These are phyloP conservation scores for Papilio helenus DNA, from an alignment of 1,140 invertebrate species.

Conservation along the genomic window DNA sequence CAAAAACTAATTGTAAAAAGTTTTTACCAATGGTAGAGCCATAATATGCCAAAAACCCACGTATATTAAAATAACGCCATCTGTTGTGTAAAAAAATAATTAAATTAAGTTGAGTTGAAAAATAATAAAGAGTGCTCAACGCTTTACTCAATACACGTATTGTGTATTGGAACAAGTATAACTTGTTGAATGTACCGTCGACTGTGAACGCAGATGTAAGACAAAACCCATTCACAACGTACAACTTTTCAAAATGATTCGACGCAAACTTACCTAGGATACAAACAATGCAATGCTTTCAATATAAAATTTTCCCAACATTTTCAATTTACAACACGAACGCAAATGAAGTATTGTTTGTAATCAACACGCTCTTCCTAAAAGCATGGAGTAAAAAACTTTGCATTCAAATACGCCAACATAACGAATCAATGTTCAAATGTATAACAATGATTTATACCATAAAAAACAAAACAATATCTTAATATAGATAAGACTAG, in stretches of 20 bases:
- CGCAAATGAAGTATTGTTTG: constrained; percentile 33
- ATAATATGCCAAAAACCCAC: not conserved
- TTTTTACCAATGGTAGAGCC: not conserved
- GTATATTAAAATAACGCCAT: not conserved
- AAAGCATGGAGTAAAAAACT: constrained; percentile 30
- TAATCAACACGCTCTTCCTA: constrained; percentile 19
- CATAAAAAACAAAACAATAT: no score
- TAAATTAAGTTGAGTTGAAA: not conserved
- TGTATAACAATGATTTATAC: not conserved
- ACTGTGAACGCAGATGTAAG: not conserved
- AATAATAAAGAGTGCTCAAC: not conserved
- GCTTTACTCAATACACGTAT: constrained; percentile 8
- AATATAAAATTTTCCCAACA: constrained; percentile 28
- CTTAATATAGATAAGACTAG: no score
- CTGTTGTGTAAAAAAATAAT: not conserved
- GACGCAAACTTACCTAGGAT: constrained; percentile 27
- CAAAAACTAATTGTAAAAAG: no score
- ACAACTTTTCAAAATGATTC: constrained; percentile 21
- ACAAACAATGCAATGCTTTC: constrained; percentile 23
- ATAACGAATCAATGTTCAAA: constrained; percentile 1
- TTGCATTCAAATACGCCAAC: constrained; percentile 8
- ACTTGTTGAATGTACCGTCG: constrained; percentile 27
- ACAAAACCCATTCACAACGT: constrained; percentile 5
- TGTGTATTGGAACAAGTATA: not conserved
- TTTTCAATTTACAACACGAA: constrained; percentile 31